Conservation (phyloP, 92 coral and sea anemone species). For the Ricordea florida region DNA sequence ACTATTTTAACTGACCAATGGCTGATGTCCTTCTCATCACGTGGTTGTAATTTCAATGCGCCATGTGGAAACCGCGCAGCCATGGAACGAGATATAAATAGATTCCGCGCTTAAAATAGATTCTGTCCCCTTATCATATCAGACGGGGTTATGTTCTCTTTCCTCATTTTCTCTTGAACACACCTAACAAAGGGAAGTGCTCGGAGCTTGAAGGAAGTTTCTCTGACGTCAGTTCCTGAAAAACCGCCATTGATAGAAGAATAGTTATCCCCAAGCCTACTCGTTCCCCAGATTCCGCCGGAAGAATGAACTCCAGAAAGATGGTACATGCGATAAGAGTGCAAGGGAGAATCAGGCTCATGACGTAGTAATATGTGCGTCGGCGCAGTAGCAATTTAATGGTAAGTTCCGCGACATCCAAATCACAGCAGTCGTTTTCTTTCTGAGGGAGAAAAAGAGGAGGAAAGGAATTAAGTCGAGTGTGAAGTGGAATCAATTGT, state of each 20-base stretch:
- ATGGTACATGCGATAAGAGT: constrained; percentile 90
- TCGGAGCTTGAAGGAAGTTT: constrained; percentile 94
- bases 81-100: no score
- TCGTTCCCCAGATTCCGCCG: constrained; percentile 93
- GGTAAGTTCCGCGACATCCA: constrained; percentile 62
- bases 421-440: constrained; percentile 58
- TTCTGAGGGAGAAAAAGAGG: constrained; percentile 26
- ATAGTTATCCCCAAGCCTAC: constrained; percentile 91
- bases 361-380: constrained; percentile 88
- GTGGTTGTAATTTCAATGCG: no score
- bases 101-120: no score
- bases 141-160: not conserved
- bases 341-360: constrained; percentile 88
- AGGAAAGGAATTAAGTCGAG: no score
- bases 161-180: not conserved
- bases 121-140: no score
- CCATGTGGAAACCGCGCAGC: no score
- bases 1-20: no score
- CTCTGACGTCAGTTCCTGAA: constrained; percentile 90
- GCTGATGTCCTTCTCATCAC: no score
- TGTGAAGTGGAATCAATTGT: no score
- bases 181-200: constrained; percentile 84
- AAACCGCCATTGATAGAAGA: constrained; percentile 88
- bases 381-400: constrained; percentile 73
- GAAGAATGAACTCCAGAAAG: constrained; percentile 90